Base-by-base conservation (phyloP, 2,888 invertebrate species). In the Nymphalis urticae region DNA sequence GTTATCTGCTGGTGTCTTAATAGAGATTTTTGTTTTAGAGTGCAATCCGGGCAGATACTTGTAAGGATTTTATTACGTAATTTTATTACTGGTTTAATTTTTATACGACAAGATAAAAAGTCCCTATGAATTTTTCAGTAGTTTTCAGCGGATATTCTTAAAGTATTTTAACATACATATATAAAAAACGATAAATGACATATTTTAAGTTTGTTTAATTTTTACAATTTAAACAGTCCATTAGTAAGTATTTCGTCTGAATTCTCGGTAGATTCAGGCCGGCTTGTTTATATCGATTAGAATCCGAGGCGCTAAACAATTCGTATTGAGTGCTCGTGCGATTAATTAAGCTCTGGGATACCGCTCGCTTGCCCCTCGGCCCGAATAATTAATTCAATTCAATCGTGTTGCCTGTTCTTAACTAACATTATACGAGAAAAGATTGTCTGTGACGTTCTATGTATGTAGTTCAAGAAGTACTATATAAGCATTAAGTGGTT, bases 321-420 rank as follows among this genome's bases (percentile, higher is more conserved):
- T 72, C 69, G 58, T 72, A 73, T 66, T 64, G 60, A 73, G 69
- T 67, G 71, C 68, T 70, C 56, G 69, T 64, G 65, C 65, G 72
- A 75, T 79, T 75, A 80, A 78, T 75, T 73, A 74, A 73, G 68
- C 62, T 65, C 68, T 67, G 72, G 77, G 77, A 80, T 78, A 74
- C 73, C 74, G 71, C 64, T 70, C 66, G 66, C 66, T 62, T 63
- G 54, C 48, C 72, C 67, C 63, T 70, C 68, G 63, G 64, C 72
- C 60, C 70, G 56, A 75, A 75, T 73, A 77, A 72, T 71, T 66
- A 70, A 73, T 75, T 73, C 66, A 68, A 74, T 72, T 70, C 69
- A 69, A 69, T 71, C 68, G 62, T 51, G 60, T 60, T 61, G 54
- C n/a, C 66, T 65, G 65, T 66, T 62, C 59, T 48, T 51, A 63